Conservation (phyloP, 2,113 vertebrate genomes). For the Limnothrissa miodon region DNA sequence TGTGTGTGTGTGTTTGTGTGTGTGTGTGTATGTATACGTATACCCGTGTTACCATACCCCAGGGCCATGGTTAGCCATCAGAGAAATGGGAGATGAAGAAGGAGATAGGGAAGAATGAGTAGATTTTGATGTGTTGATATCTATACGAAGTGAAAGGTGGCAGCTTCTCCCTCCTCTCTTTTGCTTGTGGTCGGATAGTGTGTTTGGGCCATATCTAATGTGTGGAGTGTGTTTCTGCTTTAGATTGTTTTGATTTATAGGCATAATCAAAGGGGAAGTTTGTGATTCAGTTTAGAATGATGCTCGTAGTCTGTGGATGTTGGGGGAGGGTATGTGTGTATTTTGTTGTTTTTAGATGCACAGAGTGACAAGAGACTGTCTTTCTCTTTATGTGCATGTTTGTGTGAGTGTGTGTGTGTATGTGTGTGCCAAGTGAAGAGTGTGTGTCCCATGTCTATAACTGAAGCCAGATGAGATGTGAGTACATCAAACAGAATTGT, state of each 20-base stretch:
- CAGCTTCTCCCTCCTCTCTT: not conserved
- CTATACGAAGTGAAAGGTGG: not conserved
- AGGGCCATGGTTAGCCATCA: not conserved
- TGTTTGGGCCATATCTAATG: not conserved
- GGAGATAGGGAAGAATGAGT: not conserved
- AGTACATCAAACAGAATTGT: slow-evolving; percentile 39
- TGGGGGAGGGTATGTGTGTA: not conserved
- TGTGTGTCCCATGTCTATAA: slow-evolving; percentile 32
- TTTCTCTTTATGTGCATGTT: not conserved
- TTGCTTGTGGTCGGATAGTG: not conserved
- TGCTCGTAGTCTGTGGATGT: not conserved
- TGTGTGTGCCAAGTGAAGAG: slow-evolving; percentile 1
- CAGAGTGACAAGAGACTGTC: not conserved
- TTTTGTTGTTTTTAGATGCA: not conserved
- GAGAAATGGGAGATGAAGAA: too few species aligned
- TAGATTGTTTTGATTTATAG: not conserved
- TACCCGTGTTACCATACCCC: not conserved
- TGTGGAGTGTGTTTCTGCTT: not conserved
- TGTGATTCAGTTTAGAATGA: not conserved
- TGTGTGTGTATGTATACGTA: not conserved
- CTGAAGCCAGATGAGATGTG: slow-evolving; percentile 24
- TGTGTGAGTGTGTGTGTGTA: not conserved
- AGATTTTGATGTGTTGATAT: not conserved
- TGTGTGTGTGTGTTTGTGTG: not conserved
- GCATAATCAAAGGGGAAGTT: not conserved